Percentiles rank a stretch among this genome's conserved stretches.
These are phyloP conservation scores for Mesorhabditis sp. DNA, from an alignment of 2,888 invertebrate genomes.

Conservation along the genomic window DNA sequence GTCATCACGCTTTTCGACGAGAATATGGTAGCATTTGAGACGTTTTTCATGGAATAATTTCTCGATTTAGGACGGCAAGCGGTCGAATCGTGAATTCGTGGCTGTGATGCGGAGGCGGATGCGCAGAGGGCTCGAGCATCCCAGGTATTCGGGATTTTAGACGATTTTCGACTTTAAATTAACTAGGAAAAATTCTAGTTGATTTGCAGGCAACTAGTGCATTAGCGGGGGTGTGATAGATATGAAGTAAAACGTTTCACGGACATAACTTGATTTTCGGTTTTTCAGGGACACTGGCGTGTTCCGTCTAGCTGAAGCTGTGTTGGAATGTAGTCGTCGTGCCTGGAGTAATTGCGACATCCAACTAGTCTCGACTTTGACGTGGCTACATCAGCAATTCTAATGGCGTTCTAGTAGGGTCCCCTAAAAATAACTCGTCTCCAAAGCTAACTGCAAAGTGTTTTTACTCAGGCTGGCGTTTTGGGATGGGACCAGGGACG, in stretches of 20 bases:
- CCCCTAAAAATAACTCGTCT: too few species aligned
- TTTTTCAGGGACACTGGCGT: slow-evolving; percentile 79
- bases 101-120: slow-evolving; percentile 97
- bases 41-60: background rate
- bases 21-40: slow-evolving; percentile 71
- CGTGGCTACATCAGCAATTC: too few species aligned
- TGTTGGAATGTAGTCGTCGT: slow-evolving; percentile 32
- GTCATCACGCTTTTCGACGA: slow-evolving; percentile 98
- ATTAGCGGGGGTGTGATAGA: too few species aligned
- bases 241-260: too few species aligned
- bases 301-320: slow-evolving; percentile 75
- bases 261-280: background rate
- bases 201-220: too few species aligned
- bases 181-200: too few species aligned
- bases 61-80: slow-evolving; percentile 43
- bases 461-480: too few species aligned
- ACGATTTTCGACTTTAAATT: too few species aligned
- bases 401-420: too few species aligned
- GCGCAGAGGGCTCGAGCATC: slow-evolving; percentile 88
- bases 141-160: slow-evolving; percentile 66
- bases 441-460: too few species aligned
- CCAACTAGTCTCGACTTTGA: too few species aligned
- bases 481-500: too few species aligned
- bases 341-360: slow-evolving; percentile 1
- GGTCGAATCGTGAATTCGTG: slow-evolving; percentile 75